Percentiles rank a stretch among this genome's conserved stretches.
Evolutionary conservation across 1,140 invertebrate species (phyloP).

Genomic region (Archivesica marissinica): DNA sequence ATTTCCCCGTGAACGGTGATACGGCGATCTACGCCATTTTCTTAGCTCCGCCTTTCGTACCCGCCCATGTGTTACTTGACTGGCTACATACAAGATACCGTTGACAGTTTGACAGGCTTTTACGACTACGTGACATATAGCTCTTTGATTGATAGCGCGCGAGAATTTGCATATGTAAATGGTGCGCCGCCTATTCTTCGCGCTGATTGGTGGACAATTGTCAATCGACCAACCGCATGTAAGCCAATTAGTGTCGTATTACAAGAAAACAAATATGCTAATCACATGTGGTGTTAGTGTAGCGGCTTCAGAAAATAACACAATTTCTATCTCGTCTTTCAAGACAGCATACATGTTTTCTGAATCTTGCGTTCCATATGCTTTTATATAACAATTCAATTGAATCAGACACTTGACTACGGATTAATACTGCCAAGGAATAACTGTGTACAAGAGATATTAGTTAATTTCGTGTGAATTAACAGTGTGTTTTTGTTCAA

Average conservation of each 20-base stretch:
- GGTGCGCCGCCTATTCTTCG: slow-evolving; percentile 14
- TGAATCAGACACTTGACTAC: neutral
- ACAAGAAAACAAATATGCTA: slow-evolving; percentile 56
- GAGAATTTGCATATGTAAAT: slow-evolving; percentile 39
- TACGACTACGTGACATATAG: slow-evolving; percentile 1
- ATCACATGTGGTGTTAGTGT: slow-evolving; percentile 42
- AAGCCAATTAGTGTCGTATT: slow-evolving; percentile 55
- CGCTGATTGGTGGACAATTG: slow-evolving; percentile 34
- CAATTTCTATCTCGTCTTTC: slow-evolving; percentile 55
- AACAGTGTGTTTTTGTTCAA: no score
- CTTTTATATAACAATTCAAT: neutral
- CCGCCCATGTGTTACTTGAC: slow-evolving; percentile 30
- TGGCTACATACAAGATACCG: neutral
- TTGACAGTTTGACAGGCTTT: slow-evolving; percentile 56
- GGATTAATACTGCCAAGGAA: neutral
- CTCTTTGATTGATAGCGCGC: slow-evolving; percentile 54
- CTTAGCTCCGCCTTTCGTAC: neutral
- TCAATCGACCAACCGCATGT: slow-evolving; percentile 42
- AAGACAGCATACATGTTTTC: slow-evolving; percentile 34
- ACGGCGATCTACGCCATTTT: neutral
- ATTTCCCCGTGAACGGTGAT: neutral
- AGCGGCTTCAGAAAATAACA: slow-evolving; percentile 27
- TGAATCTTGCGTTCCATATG: neutral
- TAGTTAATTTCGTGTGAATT: neutral
- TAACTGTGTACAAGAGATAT: neutral